Conservation (phyloP, 2,113 vertebrate genomes). For the Orthonyx spaldingii region DNA sequence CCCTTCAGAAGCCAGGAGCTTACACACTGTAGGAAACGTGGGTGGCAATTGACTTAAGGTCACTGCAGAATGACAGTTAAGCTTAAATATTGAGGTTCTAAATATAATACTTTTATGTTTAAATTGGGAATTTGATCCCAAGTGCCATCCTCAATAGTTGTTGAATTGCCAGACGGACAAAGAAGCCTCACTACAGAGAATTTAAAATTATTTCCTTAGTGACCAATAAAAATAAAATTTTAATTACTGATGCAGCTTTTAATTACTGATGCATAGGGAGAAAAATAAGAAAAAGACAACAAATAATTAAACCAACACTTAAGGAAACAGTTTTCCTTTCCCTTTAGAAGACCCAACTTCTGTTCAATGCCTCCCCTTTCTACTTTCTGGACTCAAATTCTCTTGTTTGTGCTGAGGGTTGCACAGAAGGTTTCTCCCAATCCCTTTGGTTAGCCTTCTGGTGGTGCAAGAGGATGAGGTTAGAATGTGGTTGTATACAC, state of each 20-base stretch:
- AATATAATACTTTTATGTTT: not conserved
- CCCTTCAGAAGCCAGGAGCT: not conserved
- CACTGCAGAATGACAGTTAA: not conserved
- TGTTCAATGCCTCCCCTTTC: not conserved
- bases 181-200: not conserved
- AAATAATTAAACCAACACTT: not conserved
- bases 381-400: not conserved
- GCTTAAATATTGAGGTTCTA: not conserved
- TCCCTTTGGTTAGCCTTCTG: not conserved
- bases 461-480: not conserved
- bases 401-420: fast-evolving
- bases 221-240: not conserved
- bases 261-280: fast-evolving
- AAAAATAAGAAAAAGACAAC: fast-evolving
- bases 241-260: not conserved
- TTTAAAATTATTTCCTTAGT: not conserved
- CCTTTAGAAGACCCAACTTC: not conserved
- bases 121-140: not conserved
- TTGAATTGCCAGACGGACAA: not conserved
- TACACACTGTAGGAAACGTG: not conserved
- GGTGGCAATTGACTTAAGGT: not conserved
- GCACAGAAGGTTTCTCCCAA: not conserved
- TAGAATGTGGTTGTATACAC: not conserved
- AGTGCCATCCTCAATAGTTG: not conserved
- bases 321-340: not conserved